phyloP scores from a whole-genome alignment of 2,113 vertebrate genomes.

The Malaclemys terrapin region DNA sequence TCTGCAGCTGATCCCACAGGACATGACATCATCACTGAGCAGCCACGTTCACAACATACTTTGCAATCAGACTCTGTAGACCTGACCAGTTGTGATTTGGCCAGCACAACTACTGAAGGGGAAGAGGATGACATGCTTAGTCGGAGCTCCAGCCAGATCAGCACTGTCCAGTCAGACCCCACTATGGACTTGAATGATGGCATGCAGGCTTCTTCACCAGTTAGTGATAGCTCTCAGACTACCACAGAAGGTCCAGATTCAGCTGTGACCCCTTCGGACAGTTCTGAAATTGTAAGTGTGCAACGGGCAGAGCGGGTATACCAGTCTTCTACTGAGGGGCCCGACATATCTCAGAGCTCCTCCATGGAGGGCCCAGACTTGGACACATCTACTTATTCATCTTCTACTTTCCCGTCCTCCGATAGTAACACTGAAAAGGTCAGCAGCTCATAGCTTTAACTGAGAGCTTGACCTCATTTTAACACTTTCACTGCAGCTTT shows the following conservation, averaged over 20 bases:
- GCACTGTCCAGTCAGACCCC: conserved; percentile 85
- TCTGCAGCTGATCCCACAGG: conserved; percentile 66
- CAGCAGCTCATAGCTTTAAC: conserved; percentile 62
- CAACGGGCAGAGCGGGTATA: conserved; percentile 71
- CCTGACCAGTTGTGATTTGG: conserved; percentile 85
- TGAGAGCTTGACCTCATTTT: conserved; percentile 63
- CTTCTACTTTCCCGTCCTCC: conserved; percentile 78
- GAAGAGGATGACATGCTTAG: conserved; percentile 89
- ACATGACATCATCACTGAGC: conserved; percentile 94
- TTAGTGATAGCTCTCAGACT: conserved; percentile 98
- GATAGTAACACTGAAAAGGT: conserved; percentile 84
- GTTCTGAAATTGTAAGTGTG: conserved; percentile 96
- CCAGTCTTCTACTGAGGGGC: conserved; percentile 78
- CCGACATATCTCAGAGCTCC: conserved; percentile 78
- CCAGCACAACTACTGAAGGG: conserved; percentile 75
- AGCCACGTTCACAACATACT: conserved; percentile 93
- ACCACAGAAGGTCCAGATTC: conserved; percentile 98
- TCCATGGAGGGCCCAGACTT: conserved; percentile 75
- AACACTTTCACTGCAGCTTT: conserved; percentile 8
- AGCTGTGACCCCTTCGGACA: conserved; percentile 95
- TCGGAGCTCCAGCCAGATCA: conserved; percentile 90
- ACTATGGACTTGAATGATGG: conserved; percentile 81
- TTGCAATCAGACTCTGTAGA: conserved; percentile 94
- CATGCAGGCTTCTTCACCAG: conserved; percentile 90
- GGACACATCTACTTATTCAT: conserved; percentile 77